Conservation (phyloP, 2,797 vertebrate genomes). For the Gobionotothen gibberifrons region DNA sequence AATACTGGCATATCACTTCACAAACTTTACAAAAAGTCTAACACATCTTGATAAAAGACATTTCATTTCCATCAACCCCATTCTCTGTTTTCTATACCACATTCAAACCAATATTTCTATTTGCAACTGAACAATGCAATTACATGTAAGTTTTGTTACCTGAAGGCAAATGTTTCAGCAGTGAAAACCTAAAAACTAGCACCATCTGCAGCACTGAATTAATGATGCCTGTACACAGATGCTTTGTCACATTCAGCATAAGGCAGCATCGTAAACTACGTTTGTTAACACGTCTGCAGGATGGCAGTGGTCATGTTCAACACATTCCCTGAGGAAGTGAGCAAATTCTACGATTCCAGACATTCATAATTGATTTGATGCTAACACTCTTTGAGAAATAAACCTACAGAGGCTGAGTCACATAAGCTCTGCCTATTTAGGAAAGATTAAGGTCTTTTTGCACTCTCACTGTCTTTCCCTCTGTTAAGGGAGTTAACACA, state of each 20-base stretch:
- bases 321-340: constrained; percentile 17
- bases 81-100: not conserved
- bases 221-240: constrained; percentile 27
- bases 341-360: constrained; percentile 13
- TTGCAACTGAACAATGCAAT: constrained; percentile 5
- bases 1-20: not conserved
- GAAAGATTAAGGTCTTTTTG: constrained; percentile 34
- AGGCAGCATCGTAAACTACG: constrained; percentile 20
- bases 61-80: not conserved
- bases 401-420: constrained; percentile 1
- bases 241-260: constrained; percentile 13
- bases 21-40: not conserved
- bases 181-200: constrained; percentile 18
- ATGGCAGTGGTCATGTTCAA: not conserved
- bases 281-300: constrained; percentile 38
- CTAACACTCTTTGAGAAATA: constrained; percentile 5
- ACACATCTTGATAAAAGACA: not conserved
- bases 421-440: not conserved
- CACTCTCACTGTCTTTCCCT: too few species aligned
- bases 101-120: constrained; percentile 3
- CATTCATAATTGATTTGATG: constrained; percentile 25
- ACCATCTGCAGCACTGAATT: constrained; percentile 41
- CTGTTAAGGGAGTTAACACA: too few species aligned
- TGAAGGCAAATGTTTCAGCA: constrained; percentile 1
- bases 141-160: not conserved